Evolutionary conservation across 2,797 vertebrate genomes (phyloP), one percentile per base, ranked within the genome.

Genomic region (Linurgus olivaceus): DNA sequence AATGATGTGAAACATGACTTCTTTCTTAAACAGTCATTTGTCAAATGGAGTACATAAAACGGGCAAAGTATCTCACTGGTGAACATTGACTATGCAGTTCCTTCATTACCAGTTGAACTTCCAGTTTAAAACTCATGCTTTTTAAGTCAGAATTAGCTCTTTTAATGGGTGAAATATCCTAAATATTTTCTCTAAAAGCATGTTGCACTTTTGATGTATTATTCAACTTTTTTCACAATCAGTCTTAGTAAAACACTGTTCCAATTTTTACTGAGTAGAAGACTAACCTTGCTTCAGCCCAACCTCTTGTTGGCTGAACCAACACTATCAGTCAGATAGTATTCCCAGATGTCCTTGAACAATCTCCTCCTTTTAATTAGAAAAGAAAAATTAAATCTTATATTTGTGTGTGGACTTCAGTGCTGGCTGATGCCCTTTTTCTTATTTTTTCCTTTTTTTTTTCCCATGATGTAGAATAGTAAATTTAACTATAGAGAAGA

Each of bases 281-380:
- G 44, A 59, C 38, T 74, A 82, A 73, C 59, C 24, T 90, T 86
- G 26, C 42, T 95, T 55, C 47, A 87, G 42, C 81, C 38, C 58
- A 86, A 19, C 33, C 63, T 28, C 63, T 67, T 94, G 77, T 28
- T 58, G 35, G 24, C 17, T 37, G 57, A 37, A 37, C 35, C 35
- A 37, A 37, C 8, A 13, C 11, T 9, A 18, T 75, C 84, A 93
- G 29, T 94, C 84, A 94, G 8, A 52, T 61, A 58, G 51, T 74
- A 88, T 25, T 85, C 50, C 52, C 35, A 80, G 59, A 81, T 82
- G 70, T 74, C 65, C 33, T 52, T 75, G 57, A 86, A 72, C 24
- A 57, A 59, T 62, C 62, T 77, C 88, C 29, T 86, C 19, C 48
- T 95, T 94, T 90, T 82, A 96, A 92, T 96, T 83, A 88, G 61